Base-by-base conservation (phyloP, 2,113 vertebrate genomes). In the Eurypyga helias region DNA sequence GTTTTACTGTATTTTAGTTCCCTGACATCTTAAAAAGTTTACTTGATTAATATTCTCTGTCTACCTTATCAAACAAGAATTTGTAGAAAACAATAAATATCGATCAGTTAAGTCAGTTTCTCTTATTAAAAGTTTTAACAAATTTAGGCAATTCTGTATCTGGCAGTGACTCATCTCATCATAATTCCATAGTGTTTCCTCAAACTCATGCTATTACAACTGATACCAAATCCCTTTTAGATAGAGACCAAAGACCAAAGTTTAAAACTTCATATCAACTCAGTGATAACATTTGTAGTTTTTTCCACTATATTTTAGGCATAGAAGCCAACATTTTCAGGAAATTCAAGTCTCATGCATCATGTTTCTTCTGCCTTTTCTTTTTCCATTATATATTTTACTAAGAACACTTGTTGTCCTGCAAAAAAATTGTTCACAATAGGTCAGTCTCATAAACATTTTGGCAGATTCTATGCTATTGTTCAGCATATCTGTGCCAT, bases 41-140 rank as follows among this genome's bases (percentile, higher is more conserved):
- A n/a, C 65, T 89, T 90, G 25, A 94, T 95, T 67, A 67, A 36
- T 58, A 76, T 49, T 57, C 33, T 88, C 31, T 91, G 13, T 92
- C 51, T 96, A 33, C 76, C 11, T 91, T 70, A 80, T 58, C 38
- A 90, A 55, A 71, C 5, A 36, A 67, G 62, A 45, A 43, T 91
- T 89, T 80, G 43, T 82, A 87, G 70, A 78, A 84, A 46, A 62
- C 10, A 60, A 46, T 26, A 89, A 38, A 51, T 77, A 51, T 3
- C 24, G 79, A 96, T 62, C 51, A 75, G 16, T 66, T 78, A 81
- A 89, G 26, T 46, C 10, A 80, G 31, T 69, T 49, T 49, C 52
- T 82, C 62, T n/a, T 90, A 11, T 17, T 69, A 41, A 31, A 76
- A 95, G 8, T n/a, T 8, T 58, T 38, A 64, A 81, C 11, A 49